Evolutionary conservation across 1,140 invertebrate species (phyloP).

Genomic region (Hylaeus volcanicus): DNA sequence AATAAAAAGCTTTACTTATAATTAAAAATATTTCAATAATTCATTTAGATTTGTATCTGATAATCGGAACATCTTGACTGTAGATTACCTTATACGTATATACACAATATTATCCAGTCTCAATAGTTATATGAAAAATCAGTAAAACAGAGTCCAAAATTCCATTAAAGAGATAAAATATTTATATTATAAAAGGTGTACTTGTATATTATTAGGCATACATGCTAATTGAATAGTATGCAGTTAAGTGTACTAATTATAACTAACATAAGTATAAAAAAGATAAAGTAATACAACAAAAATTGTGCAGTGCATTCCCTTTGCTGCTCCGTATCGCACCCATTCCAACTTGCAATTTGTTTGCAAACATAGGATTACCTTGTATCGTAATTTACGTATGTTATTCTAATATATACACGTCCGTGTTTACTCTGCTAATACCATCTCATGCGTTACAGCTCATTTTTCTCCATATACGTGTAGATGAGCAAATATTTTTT

Average conservation of each 20-base stretch:
- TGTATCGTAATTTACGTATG: slow-evolving; percentile 38
- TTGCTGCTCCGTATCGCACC: slow-evolving; percentile 6
- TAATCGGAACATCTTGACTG: slow-evolving; percentile 6
- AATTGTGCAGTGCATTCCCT: slow-evolving; percentile 44
- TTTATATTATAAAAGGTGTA: slow-evolving; percentile 31
- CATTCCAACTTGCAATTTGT: slow-evolving; percentile 9
- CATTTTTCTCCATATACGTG: slow-evolving; percentile 36
- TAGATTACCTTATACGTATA: slow-evolving; percentile 27
- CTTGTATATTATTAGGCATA: slow-evolving; percentile 15
- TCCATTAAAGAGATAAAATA: slow-evolving; percentile 26
- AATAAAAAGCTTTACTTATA: slow-evolving; percentile 18
- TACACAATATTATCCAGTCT: slow-evolving; percentile 41
- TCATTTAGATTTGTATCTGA: slow-evolving; percentile 15
- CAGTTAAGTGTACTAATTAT: slow-evolving; percentile 13
- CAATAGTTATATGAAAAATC: slow-evolving; percentile 27
- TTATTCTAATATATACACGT: slow-evolving; percentile 59
- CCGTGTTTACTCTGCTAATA: slow-evolving; percentile 44
- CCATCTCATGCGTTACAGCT: slow-evolving; percentile 23
- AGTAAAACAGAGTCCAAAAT: slow-evolving; percentile 34
- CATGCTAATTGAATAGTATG: slow-evolving; percentile 29
- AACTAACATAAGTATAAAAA: slow-evolving; percentile 41
- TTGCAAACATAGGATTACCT: slow-evolving; percentile 26
- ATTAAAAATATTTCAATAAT: slow-evolving; percentile 13
- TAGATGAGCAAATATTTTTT: slow-evolving; percentile 37
- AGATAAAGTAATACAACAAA: slow-evolving; percentile 30